A percentile compares a stretch with the other conserved stretches of the same genome.
Evolutionary conservation across 2,113 vertebrate species (phyloP).

Genomic region (Elephas maximus): DNA sequence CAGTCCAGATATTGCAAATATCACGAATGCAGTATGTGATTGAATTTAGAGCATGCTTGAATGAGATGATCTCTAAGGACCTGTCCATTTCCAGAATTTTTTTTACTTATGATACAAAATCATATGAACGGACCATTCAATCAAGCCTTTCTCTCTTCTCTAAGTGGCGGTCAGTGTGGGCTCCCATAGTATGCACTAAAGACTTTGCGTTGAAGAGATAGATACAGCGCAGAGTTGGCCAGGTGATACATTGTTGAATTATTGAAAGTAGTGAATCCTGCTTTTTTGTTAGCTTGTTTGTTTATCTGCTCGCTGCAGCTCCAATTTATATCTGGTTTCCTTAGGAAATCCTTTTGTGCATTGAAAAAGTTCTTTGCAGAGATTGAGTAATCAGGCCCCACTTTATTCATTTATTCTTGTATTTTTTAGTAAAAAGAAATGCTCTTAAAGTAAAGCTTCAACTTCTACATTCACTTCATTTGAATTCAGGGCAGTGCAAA

Average conservation of each 20-base stretch:
- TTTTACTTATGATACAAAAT: constrained; percentile 61
- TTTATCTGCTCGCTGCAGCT: not conserved
- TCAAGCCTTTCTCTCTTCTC: constrained; percentile 21
- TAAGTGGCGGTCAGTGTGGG: not conserved
- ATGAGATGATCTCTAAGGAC: constrained; percentile 63
- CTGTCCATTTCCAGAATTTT: constrained; percentile 36
- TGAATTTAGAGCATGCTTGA: constrained; percentile 60
- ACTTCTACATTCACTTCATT: not conserved
- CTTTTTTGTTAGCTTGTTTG: not conserved
- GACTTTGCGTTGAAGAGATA: not conserved
- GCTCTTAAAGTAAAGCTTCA: not conserved
- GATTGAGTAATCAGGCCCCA: not conserved
- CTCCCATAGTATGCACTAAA: not conserved
- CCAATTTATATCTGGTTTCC: not conserved
- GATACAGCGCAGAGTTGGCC: not conserved
- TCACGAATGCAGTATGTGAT: constrained; percentile 14
- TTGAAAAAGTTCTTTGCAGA: not conserved
- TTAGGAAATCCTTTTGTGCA: not conserved
- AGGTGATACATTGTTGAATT: not conserved
- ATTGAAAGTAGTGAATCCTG: not conserved
- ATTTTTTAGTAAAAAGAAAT: not conserved
- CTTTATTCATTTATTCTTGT: not conserved
- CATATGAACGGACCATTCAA: not conserved
- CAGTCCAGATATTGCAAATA: constrained; percentile 67
- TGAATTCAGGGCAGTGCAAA: not conserved